These are phyloP conservation scores for Galleria mellonella DNA, from an alignment of 1,140 invertebrate genomes.

Conservation along the genomic window DNA sequence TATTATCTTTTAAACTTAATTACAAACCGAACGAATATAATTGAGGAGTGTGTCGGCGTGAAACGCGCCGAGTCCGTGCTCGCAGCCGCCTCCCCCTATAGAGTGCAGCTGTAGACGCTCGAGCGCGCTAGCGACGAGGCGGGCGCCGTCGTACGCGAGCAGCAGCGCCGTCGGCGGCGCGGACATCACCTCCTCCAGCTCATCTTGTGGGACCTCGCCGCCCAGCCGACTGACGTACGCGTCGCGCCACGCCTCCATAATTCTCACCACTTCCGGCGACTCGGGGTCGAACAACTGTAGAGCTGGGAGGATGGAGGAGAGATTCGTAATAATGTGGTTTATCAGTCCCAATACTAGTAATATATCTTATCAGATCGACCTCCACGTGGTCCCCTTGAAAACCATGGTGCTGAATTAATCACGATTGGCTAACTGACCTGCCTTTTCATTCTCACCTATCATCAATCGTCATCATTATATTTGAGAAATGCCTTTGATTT, in stretches of 20 bases:
- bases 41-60: slow-evolving; percentile 59
- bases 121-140: slow-evolving; percentile 20
- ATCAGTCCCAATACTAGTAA: too few species aligned
- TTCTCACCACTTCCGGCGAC: slow-evolving; percentile 13
- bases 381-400: too few species aligned
- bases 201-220: slow-evolving; percentile 12
- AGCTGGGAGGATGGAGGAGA: slow-evolving; percentile 11
- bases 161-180: slow-evolving; percentile 36
- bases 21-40: slow-evolving; percentile 53
- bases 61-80: slow-evolving; percentile 29
- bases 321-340: too few species aligned
- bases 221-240: slow-evolving; percentile 22
- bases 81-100: slow-evolving; percentile 9
- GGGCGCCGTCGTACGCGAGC: slow-evolving; percentile 39
- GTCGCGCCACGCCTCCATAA: slow-evolving; percentile 26
- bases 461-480: too few species aligned
- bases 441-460: too few species aligned
- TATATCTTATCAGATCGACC: too few species aligned
- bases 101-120: slow-evolving; percentile 8
- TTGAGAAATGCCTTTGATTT: too few species aligned
- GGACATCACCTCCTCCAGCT: neutral
- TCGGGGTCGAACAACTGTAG: slow-evolving; percentile 44
- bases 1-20: slow-evolving; percentile 3
- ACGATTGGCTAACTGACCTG: too few species aligned
- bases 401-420: too few species aligned